A percentile compares a stretch with the other conserved stretches of the same genome.
Evolutionary conservation across 2,113 vertebrate genomes (phyloP).

Genomic region (Tamias sibiricus): DNA sequence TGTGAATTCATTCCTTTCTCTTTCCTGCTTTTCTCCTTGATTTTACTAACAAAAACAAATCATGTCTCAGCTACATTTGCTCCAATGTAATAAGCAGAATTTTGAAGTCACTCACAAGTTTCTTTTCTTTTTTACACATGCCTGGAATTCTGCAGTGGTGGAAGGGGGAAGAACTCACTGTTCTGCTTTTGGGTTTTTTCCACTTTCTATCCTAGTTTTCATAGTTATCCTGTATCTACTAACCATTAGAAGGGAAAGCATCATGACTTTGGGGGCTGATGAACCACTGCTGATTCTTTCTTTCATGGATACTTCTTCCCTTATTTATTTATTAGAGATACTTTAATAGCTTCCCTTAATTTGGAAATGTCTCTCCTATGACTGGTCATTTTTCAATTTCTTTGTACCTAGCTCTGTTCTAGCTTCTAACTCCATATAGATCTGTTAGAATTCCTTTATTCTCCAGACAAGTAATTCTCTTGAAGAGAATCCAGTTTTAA

Average conservation of each 20-base stretch:
- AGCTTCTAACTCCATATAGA: neutral
- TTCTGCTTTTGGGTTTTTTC: neutral
- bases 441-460: neutral
- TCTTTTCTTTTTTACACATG: neutral
- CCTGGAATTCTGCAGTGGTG: neutral
- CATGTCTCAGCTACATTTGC: neutral
- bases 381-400: neutral
- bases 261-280: neutral
- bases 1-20: slow-evolving; percentile 22
- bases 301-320: neutral
- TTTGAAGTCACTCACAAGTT: neutral
- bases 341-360: neutral
- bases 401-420: neutral
- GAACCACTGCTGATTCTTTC: neutral
- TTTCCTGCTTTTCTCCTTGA: neutral
- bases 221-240: neutral
- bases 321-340: neutral
- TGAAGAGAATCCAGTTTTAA: neutral
- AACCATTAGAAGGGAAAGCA: neutral
- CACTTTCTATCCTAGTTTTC: neutral
- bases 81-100: neutral
- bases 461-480: neutral
- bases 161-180: neutral
- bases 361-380: neutral
- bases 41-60: slow-evolving; percentile 29